These are phyloP conservation scores for Nomada lathburiana DNA, from an alignment of 2,888 invertebrate species.

Conservation along the genomic window DNA sequence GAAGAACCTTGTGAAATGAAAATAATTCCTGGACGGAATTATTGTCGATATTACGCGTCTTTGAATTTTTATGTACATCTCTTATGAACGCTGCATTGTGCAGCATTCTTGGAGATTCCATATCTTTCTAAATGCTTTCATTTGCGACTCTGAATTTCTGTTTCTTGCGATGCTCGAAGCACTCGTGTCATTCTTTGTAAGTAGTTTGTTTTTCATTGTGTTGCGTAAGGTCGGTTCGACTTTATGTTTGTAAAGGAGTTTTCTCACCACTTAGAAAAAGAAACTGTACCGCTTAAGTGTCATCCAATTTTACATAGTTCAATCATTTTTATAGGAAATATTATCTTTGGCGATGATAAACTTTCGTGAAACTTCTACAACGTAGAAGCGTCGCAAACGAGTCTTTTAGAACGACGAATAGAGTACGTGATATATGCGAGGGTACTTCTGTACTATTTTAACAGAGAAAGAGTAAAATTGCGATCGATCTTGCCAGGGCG, in stretches of 20 bases:
- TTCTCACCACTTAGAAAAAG: conserved; percentile 1
- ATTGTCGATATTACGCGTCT: neutral
- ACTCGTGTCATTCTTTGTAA: conserved; percentile 17
- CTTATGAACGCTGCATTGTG: neutral
- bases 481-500: conserved; percentile 12
- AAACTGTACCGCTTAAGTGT: neutral
- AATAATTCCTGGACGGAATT: conserved; percentile 4
- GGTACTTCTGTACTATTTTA: conserved; percentile 32
- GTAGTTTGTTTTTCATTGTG: conserved; percentile 7
- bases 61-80: neutral
- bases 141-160: neutral
- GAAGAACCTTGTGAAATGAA: neutral
- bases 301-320: neutral
- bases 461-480: conserved; percentile 6
- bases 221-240: conserved; percentile 13
- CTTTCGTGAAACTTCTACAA: neutral
- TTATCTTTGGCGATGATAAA: neutral
- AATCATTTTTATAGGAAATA: neutral
- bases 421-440: neutral
- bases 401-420: neutral
- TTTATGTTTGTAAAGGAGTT: conserved; percentile 5
- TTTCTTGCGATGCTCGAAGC: conserved; percentile 22
- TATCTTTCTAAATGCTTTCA: conserved; percentile 6
- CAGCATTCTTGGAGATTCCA: neutral
- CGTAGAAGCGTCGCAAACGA: neutral